These are phyloP conservation scores for Pan paniscus DNA, from an alignment of 2,113 vertebrate genomes.

Conservation along the genomic window DNA sequence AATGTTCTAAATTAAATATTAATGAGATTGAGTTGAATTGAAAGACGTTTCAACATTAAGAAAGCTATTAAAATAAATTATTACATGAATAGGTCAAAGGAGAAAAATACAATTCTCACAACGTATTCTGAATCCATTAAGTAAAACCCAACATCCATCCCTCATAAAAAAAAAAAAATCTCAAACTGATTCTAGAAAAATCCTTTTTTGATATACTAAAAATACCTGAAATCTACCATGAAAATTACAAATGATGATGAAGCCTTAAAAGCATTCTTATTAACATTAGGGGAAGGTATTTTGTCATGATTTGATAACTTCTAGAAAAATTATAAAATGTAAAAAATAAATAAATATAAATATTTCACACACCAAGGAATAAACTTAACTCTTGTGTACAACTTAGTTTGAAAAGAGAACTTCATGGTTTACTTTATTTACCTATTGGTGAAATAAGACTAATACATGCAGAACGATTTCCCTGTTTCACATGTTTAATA, in stretches of 20 bases:
- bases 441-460: not conserved
- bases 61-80: conserved; percentile 60
- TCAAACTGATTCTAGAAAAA: not conserved
- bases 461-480: not conserved
- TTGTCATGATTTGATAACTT: not conserved
- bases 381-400: not conserved
- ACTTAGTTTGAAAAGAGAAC: not conserved
- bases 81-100: conserved; percentile 23
- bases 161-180: not conserved
- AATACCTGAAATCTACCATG: not conserved
- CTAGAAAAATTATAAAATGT: not conserved
- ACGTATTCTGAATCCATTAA: not conserved
- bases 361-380: not conserved
- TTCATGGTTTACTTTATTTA: not conserved
- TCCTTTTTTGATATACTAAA: not conserved
- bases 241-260: not conserved
- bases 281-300: not conserved
- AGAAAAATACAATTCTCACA: not conserved
- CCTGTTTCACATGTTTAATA: not conserved
- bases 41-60: conserved; percentile 15
- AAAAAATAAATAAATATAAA: not conserved
- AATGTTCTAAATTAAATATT: conserved; percentile 56
- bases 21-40: conserved; percentile 47
- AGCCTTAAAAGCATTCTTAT: not conserved
- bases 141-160: not conserved